Evolutionary conservation across 53 echinoderm and acorn worm genomes (phyloP), one percentile per base, ranked within the genome.

Genomic region (Zoroaster sp.): DNA sequence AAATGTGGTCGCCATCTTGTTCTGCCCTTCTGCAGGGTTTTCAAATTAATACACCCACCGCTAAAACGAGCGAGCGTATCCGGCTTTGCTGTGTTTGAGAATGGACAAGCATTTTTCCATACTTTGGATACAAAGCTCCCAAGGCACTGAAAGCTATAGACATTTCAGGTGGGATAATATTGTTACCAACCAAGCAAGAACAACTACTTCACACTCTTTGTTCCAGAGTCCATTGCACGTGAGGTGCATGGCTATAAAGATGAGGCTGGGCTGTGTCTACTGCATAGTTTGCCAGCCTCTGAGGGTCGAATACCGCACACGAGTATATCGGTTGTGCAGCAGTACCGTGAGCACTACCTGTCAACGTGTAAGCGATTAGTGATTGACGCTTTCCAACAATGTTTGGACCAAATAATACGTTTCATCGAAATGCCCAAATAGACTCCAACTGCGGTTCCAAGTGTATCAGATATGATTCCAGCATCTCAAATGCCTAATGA

Each of bases 31-130:
- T 86, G 1, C 95, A 69, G 18, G 97, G 91, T 69, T 97, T 97
- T 34, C 95, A 91, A 35, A 97, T 91, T 33, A 95, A 18, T 35
- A 92, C 75, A 38, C 95, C 89, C 94, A 97, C 2, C 97, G 95
- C 92, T 97, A 95, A 45, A 95, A 93, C 44, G n/a, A n/a, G n/a
- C 97, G 83, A 33, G 95, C 97, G 43, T 97, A 97, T 21, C 97
- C 95, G 34, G n/a, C n/a, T 90, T 86, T 12, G 95, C 93, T 12
- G 89, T 78, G 46, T 83, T 85, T 33, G 96, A 96, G 68, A 96
- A 96, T 1, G 94, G 94, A 45, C 96, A 92, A 36, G n/a, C n/a
- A 92, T 94, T 44, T 76, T 86, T 38, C 96, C 96, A 42, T 94
- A n/a, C 94, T 18, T 94, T 90, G 4, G 96, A 95, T 5, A n/a